Percentiles rank a stretch among this genome's conserved stretches.
Evolutionary conservation across 2,888 invertebrate species (phyloP).

Genomic region (Drosophila tripunctata): DNA sequence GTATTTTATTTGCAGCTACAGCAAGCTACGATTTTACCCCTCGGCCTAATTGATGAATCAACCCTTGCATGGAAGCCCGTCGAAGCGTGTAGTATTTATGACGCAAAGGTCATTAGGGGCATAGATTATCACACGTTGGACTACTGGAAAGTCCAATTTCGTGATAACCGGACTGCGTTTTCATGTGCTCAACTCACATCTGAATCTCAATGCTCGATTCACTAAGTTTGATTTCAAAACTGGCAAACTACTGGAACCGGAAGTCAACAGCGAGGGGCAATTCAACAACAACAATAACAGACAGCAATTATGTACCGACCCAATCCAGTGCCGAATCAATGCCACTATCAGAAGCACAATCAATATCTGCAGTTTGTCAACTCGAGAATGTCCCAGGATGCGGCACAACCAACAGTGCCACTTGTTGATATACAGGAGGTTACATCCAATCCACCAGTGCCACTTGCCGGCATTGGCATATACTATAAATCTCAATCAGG

Average conservation of each 20-base stretch:
- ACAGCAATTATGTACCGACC: conserved; percentile 88
- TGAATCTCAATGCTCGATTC: conserved; percentile 92
- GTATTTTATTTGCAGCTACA: conserved; percentile 94
- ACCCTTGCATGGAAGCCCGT: conserved; percentile 89
- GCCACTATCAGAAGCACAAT: conserved; percentile 87
- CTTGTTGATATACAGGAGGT: conserved; percentile 92
- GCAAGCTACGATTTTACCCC: conserved; percentile 88
- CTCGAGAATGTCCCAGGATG: conserved; percentile 89
- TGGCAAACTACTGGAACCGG: conserved; percentile 87
- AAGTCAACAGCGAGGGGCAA: conserved; percentile 89
- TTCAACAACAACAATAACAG: conserved; percentile 86
- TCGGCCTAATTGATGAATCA: conserved; percentile 87
- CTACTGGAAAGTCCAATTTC: conserved; percentile 88
- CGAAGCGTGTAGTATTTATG: conserved; percentile 86
- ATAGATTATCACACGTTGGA: conserved; percentile 91
- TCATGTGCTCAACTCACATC: conserved; percentile 90
- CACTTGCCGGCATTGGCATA: conserved; percentile 90
- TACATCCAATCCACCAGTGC: conserved; percentile 87
- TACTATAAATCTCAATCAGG: conserved; percentile 89
- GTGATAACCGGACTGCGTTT: conserved; percentile 92
- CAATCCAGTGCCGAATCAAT: conserved; percentile 85
- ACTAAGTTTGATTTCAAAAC: conserved; percentile 92
- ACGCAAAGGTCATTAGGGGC: conserved; percentile 86
- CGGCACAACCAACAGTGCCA: conserved; percentile 92
- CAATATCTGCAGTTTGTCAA: conserved; percentile 89